Percentiles rank a stretch among this genome's conserved stretches.
Evolutionary conservation across 1,140 invertebrate genomes (phyloP).

Genomic region (Penaeus chinensis): DNA sequence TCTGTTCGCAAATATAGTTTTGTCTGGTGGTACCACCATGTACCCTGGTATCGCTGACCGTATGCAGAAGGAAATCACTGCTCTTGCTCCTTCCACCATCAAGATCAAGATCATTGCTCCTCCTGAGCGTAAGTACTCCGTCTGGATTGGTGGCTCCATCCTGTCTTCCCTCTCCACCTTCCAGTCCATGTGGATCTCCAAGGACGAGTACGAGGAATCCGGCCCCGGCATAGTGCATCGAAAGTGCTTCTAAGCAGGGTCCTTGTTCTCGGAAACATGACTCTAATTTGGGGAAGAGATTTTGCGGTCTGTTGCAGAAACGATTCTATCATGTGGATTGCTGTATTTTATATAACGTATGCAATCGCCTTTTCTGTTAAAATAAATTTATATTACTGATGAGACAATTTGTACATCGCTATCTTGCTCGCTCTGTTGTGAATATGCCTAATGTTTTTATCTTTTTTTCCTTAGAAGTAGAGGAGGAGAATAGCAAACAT

Average conservation of each 20-base stretch:
- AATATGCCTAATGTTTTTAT: too few relatives aligned
- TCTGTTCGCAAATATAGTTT: constrained; percentile 65
- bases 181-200: constrained; percentile 77
- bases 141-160: constrained; percentile 75
- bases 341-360: too few relatives aligned
- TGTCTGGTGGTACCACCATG: constrained; percentile 76
- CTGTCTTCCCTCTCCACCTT: constrained; percentile 75
- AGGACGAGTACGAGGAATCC: constrained; percentile 66
- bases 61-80: constrained; percentile 75
- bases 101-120: constrained; percentile 72
- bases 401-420: too few relatives aligned
- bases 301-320: too few relatives aligned
- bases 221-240: constrained; percentile 65
- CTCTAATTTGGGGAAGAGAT: too few relatives aligned
- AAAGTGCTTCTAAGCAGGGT: constrained; percentile 32
- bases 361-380: too few relatives aligned
- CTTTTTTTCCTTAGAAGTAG: too few relatives aligned
- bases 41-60: constrained; percentile 74
- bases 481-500: too few relatives aligned
- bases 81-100: constrained; percentile 73
- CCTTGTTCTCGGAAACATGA: too few relatives aligned
- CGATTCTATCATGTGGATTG: too few relatives aligned
- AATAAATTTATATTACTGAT: too few relatives aligned
- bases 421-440: too few relatives aligned
- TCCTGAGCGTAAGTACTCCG: constrained; percentile 71